Evolutionary conservation across 2,888 invertebrate genomes (phyloP), one percentile per base, ranked within the genome.

Genomic region (Athalia rosae): DNA sequence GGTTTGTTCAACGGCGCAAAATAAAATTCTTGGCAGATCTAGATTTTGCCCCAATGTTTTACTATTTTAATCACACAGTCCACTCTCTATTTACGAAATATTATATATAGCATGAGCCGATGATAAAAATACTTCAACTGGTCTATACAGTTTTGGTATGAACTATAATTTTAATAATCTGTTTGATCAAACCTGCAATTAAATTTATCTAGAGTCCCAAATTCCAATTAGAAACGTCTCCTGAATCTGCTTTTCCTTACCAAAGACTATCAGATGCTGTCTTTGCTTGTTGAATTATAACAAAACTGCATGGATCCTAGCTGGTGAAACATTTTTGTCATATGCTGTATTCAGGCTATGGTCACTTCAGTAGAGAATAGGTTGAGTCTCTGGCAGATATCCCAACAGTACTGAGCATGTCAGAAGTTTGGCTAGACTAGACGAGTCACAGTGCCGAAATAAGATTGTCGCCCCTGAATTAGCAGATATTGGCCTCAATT

Each of bases 401-500:
- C 58, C 56, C 43, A 71, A n/a, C 45, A 13, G 45, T 15, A 71
- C 50, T 67, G 41, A 67, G 6, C 67, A 53, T 28, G 6, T 50
- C 9, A 58, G 15, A 71, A 71, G 8, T 43, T 45, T 71, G 56
- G 56, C 56, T 71, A 43, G 45, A 58, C 3, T 13, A 43, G 58
- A 71, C 56, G 74, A 74, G 61, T 74, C 74, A 74, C 47, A 43
- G 47, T 62, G 48, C 59, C 48, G 62, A 74, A 74, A 61, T 74
- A 74, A 74, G 41, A 61, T 56, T 5, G 48, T 15, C 47, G 61
- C 8, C 71, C 4, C 28, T 74, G 50, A 74, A 74, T 74, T 74
- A 74, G 61, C 74, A 48, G 74, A 74, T 74, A 62, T 74, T 74
- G 61, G 74, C 74, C 74, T 74, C 61, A 74, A 61, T 74, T 61